Base-by-base conservation (phyloP, 2,113 vertebrate species). In the Zingel zingel region DNA sequence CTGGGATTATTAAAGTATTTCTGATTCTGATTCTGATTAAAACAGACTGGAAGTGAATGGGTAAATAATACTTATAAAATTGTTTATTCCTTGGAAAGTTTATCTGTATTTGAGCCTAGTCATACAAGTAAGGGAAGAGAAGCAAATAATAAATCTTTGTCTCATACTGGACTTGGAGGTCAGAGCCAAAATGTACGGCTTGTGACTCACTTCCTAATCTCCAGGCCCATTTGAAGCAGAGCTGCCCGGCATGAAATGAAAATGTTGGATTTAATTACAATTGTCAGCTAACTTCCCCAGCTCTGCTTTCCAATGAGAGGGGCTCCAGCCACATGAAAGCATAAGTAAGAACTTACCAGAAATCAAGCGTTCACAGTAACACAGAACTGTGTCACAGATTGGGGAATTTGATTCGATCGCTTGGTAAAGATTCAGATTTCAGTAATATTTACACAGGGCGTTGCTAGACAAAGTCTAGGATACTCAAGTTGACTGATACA, bases 181-280 rank as follows among this genome's bases (percentile, higher is more conserved):
- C 58, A 36, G 14, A 69, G 27, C 2, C 19, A 45, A 4, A 15
- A 59, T 4, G 27, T 16, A 3, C 0, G 0, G 6, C 11, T 50
- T 14, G 19, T 86, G 86, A 89, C 53, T 92, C 86, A 88, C 57
- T 71, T 84, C 64, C 77, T 61, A n/a, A 48, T 30, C 45, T 21
- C 18, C 64, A 14, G 23, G 27, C 47, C 76, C 1, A 47, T 39
- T 68, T 51, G 47, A 75, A 81, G 61, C 12, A 50, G n/a, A 66
- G 36, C 14, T 21, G 6, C 4, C 19, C 1, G 3, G 5, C 21
- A 43, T 59, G 11, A 59, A 18, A 0, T 53, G 5, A 43, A 25
- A 43, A 70, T 6, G 18, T 48, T 53, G n/a, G n/a, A 47, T 39
- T 48, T 12, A n/a, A 45, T 19, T 10, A 21, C 10, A 58, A 64